Evolutionary conservation across 1,140 invertebrate species (phyloP), one percentile per base, ranked within the genome.

Genomic region (Megalonaias nervosa): DNA sequence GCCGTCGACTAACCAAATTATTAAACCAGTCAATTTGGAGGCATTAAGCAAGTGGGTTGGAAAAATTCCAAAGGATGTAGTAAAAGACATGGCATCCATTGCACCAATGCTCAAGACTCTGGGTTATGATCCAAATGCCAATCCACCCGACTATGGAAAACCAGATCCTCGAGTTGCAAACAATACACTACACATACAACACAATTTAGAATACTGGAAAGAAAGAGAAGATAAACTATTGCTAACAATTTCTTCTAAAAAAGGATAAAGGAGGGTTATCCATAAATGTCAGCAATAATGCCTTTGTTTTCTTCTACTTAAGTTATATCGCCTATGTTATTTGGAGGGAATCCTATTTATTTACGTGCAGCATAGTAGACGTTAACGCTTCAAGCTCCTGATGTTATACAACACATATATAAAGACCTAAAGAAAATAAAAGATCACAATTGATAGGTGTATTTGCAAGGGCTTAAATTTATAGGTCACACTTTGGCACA

Each of bases 21-120:
- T 99, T 87, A 98, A 99, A 90, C 97, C 98, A 11, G 95, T 99
- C n/a, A 99, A 99, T 92, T 91, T 97, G 76, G 97, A 99, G 91
- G 98, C 98, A 14, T 91, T 99, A 67, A 94, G 94, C 80, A 99
- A 98, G 92, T 99, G 98, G 98, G 97, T 98, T 59, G 97, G 96
- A 59, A 93, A 95, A 82, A 95, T 99, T 87, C 97, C 97, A 31
- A 93, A 94, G 13, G 97, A 99, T 91, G 97, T 98, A 38, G 93
- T 97, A 57, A 92, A 93, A 79, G 96, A 98, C 88, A 97, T 98
- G 96, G 94, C 95, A 4, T 94, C 95, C 78, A 94, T 98, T 81
- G 97, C 97, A 72, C 97, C 97, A 60, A 98, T 98, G 97, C 93
- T 98, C 64, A 94, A 94, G 23, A 94, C 84, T 67, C 93, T 99